phyloP scores from a whole-genome alignment of 2,888 invertebrate species.

The Eledona agricola region DNA sequence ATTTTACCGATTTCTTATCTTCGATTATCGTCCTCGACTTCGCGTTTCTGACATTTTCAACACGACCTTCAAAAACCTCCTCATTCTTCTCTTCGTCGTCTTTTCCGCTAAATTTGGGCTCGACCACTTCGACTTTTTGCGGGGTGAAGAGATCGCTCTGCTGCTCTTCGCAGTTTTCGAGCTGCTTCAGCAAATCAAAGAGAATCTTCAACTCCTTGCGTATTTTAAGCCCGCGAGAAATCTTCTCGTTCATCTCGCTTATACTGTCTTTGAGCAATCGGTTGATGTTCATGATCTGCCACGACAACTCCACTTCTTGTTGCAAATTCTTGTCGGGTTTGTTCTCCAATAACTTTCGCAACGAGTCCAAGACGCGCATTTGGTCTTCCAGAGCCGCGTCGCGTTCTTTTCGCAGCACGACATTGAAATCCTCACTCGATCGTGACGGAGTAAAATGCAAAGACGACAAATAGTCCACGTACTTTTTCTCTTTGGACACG shows the following conservation, averaged over 20 bases:
- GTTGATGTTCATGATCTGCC: slow-evolving; percentile 59
- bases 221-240: slow-evolving; percentile 48
- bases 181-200: slow-evolving; percentile 55
- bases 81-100: background rate
- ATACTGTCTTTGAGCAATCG: slow-evolving; percentile 59
- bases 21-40: slow-evolving; percentile 23
- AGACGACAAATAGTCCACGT: slow-evolving; percentile 60
- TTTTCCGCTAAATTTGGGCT: too few relatives aligned
- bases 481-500: slow-evolving; percentile 65
- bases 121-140: too few relatives aligned
- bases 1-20: slow-evolving; percentile 33
- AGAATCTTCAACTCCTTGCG: slow-evolving; percentile 61
- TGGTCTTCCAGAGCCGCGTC: slow-evolving; percentile 59
- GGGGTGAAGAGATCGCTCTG: slow-evolving; percentile 21
- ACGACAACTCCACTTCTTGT: slow-evolving; percentile 58
- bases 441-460: slow-evolving; percentile 68
- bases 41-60: background rate
- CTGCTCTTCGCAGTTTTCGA: slow-evolving; percentile 46
- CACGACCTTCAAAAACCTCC: background rate
- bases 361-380: slow-evolving; percentile 53
- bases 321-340: slow-evolving; percentile 55
- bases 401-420: slow-evolving; percentile 64
- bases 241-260: slow-evolving; percentile 55
- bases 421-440: slow-evolving; percentile 66
- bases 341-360: slow-evolving; percentile 62